Evolutionary conservation across 2,797 vertebrate genomes (phyloP), one percentile per base, ranked within the genome.

Genomic region (Limnodromus scolopaceus): DNA sequence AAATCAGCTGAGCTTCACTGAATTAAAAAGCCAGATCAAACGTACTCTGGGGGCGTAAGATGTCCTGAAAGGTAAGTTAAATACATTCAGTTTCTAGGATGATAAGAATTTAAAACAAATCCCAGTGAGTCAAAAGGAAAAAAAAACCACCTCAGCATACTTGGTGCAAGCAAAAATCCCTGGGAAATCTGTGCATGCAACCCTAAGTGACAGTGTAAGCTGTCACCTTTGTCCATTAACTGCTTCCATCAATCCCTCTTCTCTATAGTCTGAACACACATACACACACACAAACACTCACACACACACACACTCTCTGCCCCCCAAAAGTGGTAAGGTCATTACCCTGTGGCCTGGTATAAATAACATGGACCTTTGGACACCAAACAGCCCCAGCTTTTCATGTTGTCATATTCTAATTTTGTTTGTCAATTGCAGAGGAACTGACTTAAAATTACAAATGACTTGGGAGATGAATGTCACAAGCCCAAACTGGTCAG

Each of bases 11-110:
- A 96, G 76, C 54, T 95, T 92, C 82, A 87, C 57, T 71, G 94
- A 94, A 94, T 95, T 96, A 96, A 96, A 96, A 95, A 95, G 86
- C 28, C 77, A 85, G 75, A 97, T 92, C 92, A 95, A 97, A 93
- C 0, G 1, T 76, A 91, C 91, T 93, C 81, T 76, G 89, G 77
- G 60, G 91, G 70, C 16, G 13, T 69, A 87, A 93, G 46, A 93
- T 93, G 80, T 88, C 93, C 89, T 84, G 76, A 94, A 96, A 84
- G 89, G 79, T 86, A 95, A 93, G 89, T 88, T 82, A 87, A 95
- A 94, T 60, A 87, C 70, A 65, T 92, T 70, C 85, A 48, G 66
- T 91, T 97, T 96, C 84, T 77, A 94, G 84, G 84, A 89, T 3
- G 4, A n/a, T 51, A 91, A 87, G 94, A 92, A 93, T 89, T 91